phyloP scores from a whole-genome alignment of 2,113 vertebrate genomes.

The Gasterosteus nipponicus region DNA sequence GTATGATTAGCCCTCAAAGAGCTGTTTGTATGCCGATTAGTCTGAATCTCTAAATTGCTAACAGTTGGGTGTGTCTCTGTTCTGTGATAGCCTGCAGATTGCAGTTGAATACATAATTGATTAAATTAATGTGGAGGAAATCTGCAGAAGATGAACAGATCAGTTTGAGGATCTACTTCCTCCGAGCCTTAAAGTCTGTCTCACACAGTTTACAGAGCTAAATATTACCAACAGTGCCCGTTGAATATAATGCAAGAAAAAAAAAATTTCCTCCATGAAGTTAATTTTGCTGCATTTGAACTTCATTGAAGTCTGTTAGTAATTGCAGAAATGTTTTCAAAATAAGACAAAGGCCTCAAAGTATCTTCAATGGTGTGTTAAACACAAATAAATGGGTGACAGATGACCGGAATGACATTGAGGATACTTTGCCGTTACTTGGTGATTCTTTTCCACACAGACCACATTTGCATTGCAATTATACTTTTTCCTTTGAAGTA shows the following conservation, averaged over 20 bases:
- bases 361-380: neutral
- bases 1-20: conserved; percentile 30
- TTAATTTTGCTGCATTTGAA: neutral
- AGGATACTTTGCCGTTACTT: neutral
- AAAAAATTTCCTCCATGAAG: conserved; percentile 12
- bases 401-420: neutral
- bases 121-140: conserved; percentile 51
- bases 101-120: conserved; percentile 58
- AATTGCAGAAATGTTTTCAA: neutral
- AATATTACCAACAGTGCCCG: conserved; percentile 16
- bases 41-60: conserved; percentile 47
- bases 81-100: conserved; percentile 29
- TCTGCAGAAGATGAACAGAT: conserved; percentile 39
- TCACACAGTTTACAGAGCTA: conserved; percentile 14
- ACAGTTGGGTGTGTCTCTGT: conserved; percentile 38
- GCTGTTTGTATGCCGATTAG: conserved; percentile 24
- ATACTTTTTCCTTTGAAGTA: neutral
- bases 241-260: neutral
- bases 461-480: neutral
- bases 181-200: conserved; percentile 6
- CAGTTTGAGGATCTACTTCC: conserved; percentile 17
- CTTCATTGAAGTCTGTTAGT: conserved; percentile 3
- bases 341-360: neutral
- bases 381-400: neutral
- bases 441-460: neutral